phyloP scores from a whole-genome alignment of 2,113 vertebrate species.

The Periophthalmodon schlosseri region DNA sequence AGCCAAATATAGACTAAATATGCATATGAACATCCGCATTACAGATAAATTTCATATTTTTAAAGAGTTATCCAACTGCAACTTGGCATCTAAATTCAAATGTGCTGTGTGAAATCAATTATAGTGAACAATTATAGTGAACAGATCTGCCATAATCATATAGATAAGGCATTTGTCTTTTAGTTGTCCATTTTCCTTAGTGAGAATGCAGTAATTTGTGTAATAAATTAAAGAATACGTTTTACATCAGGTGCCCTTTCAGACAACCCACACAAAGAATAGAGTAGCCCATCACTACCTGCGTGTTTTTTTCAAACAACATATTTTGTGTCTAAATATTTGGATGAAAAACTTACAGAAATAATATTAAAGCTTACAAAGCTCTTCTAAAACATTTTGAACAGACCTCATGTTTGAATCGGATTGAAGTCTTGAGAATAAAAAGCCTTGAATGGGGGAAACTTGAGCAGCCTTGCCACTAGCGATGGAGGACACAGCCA shows the following conservation, averaged over 20 bases:
- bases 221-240: background rate
- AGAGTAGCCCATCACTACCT: background rate
- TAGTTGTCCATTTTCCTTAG: background rate
- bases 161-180: background rate
- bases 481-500: slow-evolving; percentile 34
- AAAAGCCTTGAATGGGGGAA: slow-evolving; percentile 41
- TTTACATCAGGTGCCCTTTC: background rate
- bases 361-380: background rate
- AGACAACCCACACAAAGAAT: background rate
- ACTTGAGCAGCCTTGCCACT: slow-evolving; percentile 49
- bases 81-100: background rate
- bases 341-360: background rate
- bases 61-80: background rate
- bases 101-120: background rate
- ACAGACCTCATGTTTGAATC: slow-evolving; percentile 5
- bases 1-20: slow-evolving; percentile 18
- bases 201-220: background rate
- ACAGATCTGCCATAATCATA: background rate
- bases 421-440: slow-evolving; percentile 26
- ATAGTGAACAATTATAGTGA: too few relatives aligned
- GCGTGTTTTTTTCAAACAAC: background rate
- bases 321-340: background rate
- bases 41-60: slow-evolving; percentile 1
- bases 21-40: slow-evolving; percentile 3
- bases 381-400: background rate